phyloP scores from a whole-genome alignment of 64 coral and sea anemone species.

The Platygyra sinensis region DNA sequence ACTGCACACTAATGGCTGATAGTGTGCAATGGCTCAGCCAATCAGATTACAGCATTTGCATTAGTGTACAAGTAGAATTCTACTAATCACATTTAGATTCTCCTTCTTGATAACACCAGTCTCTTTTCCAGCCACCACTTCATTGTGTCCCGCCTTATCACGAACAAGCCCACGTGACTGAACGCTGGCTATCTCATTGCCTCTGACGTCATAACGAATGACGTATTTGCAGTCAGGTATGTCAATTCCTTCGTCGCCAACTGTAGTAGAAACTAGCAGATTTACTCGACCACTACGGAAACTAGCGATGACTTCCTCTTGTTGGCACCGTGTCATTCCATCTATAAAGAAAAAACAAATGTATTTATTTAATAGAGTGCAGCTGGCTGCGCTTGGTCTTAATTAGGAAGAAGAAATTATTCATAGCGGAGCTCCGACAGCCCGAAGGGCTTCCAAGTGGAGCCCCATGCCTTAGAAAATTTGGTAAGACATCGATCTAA shows the following conservation, averaged over 20 bases:
- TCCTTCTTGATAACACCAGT: slow-evolving; percentile 58
- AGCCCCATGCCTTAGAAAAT: too few species aligned
- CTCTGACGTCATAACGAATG: slow-evolving; percentile 65
- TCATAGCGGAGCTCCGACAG: too few species aligned
- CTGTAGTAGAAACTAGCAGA: slow-evolving; percentile 69
- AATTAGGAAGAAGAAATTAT: too few species aligned
- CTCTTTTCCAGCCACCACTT: slow-evolving; percentile 36
- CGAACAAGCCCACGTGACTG: slow-evolving; percentile 76
- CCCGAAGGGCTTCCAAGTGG: too few species aligned
- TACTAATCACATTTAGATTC: slow-evolving; percentile 47
- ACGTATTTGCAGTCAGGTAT: slow-evolving; percentile 74
- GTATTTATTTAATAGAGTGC: too few species aligned
- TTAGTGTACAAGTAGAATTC: too few species aligned
- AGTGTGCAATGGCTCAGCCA: too few species aligned
- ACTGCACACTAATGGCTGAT: too few species aligned
- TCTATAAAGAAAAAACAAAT: slow-evolving; percentile 11
- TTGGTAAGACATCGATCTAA: too few species aligned
- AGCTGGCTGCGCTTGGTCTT: too few species aligned
- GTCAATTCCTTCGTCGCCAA: slow-evolving; percentile 78
- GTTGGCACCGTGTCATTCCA: slow-evolving; percentile 63
- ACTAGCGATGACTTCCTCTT: slow-evolving; percentile 57
- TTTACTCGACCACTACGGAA: slow-evolving; percentile 55
- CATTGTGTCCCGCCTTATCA: slow-evolving; percentile 59
- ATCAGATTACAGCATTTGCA: too few species aligned
- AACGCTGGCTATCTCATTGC: slow-evolving; percentile 62